Evolutionary conservation across 2,888 invertebrate genomes (phyloP), one percentile per base, ranked within the genome.

Genomic region (Epirrhoe alternata): DNA sequence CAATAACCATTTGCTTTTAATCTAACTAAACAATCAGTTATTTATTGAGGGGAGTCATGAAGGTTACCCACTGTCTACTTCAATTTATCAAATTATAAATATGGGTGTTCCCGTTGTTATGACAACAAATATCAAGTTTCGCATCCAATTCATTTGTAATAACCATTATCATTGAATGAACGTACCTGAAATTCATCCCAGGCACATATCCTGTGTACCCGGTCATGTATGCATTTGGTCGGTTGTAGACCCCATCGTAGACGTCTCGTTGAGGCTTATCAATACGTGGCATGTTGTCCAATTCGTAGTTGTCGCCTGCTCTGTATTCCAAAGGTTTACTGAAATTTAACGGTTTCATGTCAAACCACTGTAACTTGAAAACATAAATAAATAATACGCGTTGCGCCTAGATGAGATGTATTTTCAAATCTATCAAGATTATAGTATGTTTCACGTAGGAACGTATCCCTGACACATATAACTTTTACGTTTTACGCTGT

Each of bases 161-260:
- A 6, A 38, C 0, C 38, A 42, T 3, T 42, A 12, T 42, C 4
- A 42, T 10, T 16, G 10, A 4, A 12, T 30, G 0, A 12, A 49
- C 6, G 35, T 49, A 64, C 81, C 94, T 95, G 77, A 94, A 95
- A 79, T 94, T 94, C 90, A 96, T 94, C 14, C 96, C 96, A 7
- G 96, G 96, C 64, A 96, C 95, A 77, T 95, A 96, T 87, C 96
- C 96, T 64, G 96, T 96, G 82, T 96, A 96, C 14, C 96, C 96
- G 14, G 96, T 94, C 85, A 96, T 95, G 81, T 95, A 95, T 5
- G 88, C 89, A 5, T 94, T 86, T 38, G 89, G 88, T 51, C 88
- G 86, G 71, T 93, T 83, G 12, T 81, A 77, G 38, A 89, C 75
- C 30, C 93, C 92, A 69, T 91, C 88, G 73, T 89, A 92, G 0